Conservation (phyloP, 2,888 invertebrate genomes). For the Dermolepida albohirtum region DNA sequence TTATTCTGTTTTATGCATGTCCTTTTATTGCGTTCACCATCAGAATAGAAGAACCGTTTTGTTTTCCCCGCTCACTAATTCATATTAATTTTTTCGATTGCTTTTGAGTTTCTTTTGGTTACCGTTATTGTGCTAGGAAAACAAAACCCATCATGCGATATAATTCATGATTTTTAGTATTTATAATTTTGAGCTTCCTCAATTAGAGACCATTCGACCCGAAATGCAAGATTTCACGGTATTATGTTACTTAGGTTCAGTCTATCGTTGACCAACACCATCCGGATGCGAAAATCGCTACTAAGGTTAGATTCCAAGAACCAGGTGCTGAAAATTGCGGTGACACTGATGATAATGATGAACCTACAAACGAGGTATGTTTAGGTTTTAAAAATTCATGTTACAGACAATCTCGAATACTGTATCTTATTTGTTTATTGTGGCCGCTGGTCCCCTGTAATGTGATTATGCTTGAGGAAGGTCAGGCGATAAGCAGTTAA, state of each 20-base stretch:
- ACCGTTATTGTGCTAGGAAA: conserved; percentile 8
- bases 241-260: conserved; percentile 78
- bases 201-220: conserved; percentile 1
- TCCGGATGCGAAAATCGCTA: conserved; percentile 80
- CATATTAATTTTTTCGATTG: conserved; percentile 10
- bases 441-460: no score
- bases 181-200: conserved; percentile 21
- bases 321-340: conserved; percentile 65
- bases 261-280: conserved; percentile 93
- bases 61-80: conserved; percentile 16
- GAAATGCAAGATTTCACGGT: neutral
- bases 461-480: no score
- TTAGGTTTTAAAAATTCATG: no score
- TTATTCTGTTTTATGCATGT: conserved; percentile 52
- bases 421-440: no score
- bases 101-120: neutral
- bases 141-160: no score
- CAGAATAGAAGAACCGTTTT: conserved; percentile 8
- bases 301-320: conserved; percentile 90
- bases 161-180: neutral
- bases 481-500: no score
- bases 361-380: conserved; percentile 62
- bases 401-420: no score
- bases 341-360: conserved; percentile 53
- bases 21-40: conserved; percentile 50